phyloP scores from a whole-genome alignment of 2,888 invertebrate species.

The Drosophila siamana region DNA sequence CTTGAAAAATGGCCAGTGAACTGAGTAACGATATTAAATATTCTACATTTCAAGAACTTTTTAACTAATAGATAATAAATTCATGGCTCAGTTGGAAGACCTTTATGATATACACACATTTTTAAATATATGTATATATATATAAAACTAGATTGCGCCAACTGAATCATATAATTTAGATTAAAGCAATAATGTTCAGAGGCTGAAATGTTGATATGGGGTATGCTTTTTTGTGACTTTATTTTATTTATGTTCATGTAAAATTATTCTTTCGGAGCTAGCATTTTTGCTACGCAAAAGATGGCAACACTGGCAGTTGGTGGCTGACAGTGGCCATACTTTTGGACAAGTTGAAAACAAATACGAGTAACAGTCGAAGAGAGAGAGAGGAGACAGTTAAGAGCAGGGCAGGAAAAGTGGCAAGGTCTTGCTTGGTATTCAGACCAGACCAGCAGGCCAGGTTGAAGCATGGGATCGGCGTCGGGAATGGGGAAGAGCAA shows the following conservation, averaged over 20 bases:
- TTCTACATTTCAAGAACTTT: neutral
- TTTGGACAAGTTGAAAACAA: conserved; percentile 71
- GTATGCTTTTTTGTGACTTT: no score
- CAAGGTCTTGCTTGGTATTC: conserved; percentile 25
- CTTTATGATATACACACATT: no score
- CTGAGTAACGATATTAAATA: neutral
- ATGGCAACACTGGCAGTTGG: conserved; percentile 38
- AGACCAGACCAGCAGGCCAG: conserved; percentile 6
- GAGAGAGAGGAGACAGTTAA: neutral
- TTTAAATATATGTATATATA: no score
- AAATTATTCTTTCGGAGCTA: neutral
- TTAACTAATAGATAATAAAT: no score
- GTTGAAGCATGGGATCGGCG: conserved; percentile 3
- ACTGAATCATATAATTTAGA: no score
- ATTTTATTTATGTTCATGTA: neutral
- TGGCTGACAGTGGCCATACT: no score
- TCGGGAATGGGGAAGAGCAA: neutral
- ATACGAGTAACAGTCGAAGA: conserved; percentile 36
- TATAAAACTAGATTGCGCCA: no score
- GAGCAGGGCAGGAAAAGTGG: neutral
- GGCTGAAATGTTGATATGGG: no score
- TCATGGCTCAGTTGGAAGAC: no score
- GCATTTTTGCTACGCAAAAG: neutral
- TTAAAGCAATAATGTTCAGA: no score
- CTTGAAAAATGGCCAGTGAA: neutral